Conservation (phyloP, 2,113 vertebrate species). For the Zapornia atra region DNA sequence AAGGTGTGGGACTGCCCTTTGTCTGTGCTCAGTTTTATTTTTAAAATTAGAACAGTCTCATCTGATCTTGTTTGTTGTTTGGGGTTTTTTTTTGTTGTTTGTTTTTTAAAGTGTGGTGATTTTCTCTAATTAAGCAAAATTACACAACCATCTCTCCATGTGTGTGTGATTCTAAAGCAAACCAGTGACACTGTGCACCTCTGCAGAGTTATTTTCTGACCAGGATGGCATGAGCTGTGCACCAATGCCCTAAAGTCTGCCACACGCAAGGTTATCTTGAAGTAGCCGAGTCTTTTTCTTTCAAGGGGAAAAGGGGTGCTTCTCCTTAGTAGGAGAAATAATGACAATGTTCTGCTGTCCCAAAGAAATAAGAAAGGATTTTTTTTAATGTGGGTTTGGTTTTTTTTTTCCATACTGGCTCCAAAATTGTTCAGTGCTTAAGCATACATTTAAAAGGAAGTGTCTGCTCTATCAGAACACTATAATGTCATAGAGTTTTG, state of each 20-base stretch:
- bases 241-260: not conserved
- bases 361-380: not conserved
- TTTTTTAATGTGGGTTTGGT: no score
- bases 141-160: not conserved
- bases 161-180: not conserved
- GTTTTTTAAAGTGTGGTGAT: not conserved
- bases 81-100: no score
- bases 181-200: not conserved
- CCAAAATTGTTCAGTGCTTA: not conserved
- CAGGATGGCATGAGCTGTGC: not conserved
- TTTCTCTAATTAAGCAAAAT: not conserved
- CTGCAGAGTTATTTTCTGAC: not conserved
- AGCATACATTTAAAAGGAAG: not conserved
- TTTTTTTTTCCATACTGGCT: not conserved
- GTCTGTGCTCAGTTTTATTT: not conserved
- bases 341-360: not conserved
- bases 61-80: not conserved
- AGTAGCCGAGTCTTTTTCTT: not conserved
- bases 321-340: not conserved
- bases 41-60: not conserved
- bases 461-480: not conserved
- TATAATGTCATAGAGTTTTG: not conserved
- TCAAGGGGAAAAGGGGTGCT: not conserved
- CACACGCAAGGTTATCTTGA: rapidly evolving
- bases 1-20: not conserved